Percentiles rank a stretch among this genome's conserved stretches.
These are phyloP conservation scores for Halcyon senegalensis DNA, from an alignment of 2,113 vertebrate genomes.

Conservation along the genomic window DNA sequence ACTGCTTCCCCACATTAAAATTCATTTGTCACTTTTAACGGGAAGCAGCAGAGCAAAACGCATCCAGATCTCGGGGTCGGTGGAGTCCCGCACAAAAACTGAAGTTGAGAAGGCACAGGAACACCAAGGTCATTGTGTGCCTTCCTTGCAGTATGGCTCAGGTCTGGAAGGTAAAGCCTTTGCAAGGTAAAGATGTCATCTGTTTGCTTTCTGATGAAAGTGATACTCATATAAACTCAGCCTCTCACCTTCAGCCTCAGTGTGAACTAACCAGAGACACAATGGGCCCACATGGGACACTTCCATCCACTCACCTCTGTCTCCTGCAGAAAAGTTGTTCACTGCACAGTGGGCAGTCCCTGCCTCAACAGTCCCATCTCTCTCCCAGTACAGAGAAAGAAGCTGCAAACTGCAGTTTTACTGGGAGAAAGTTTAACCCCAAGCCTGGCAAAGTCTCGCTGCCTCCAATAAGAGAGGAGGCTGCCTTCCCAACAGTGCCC, in stretches of 20 bases:
- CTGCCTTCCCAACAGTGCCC: neutral
- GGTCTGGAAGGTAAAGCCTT: neutral
- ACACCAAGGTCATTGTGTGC: neutral
- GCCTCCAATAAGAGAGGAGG: neutral
- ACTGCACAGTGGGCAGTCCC: neutral
- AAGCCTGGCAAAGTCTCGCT: neutral
- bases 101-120: neutral
- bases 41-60: neutral
- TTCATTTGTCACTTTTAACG: neutral
- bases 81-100: neutral
- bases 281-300: neutral
- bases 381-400: neutral
- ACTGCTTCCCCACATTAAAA: neutral
- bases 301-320: neutral
- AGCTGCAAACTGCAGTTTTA: neutral
- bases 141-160: neutral
- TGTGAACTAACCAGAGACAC: neutral
- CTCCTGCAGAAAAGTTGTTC: neutral
- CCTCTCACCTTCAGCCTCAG: neutral
- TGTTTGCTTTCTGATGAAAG: neutral
- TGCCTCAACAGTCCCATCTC: neutral
- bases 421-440: neutral
- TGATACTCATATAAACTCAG: neutral
- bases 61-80: neutral
- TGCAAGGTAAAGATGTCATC: neutral